A percentile compares a stretch with the other conserved stretches of the same genome.
These are phyloP conservation scores for Diarsia dahlii DNA, from an alignment of 2,888 invertebrate genomes.

Conservation along the genomic window DNA sequence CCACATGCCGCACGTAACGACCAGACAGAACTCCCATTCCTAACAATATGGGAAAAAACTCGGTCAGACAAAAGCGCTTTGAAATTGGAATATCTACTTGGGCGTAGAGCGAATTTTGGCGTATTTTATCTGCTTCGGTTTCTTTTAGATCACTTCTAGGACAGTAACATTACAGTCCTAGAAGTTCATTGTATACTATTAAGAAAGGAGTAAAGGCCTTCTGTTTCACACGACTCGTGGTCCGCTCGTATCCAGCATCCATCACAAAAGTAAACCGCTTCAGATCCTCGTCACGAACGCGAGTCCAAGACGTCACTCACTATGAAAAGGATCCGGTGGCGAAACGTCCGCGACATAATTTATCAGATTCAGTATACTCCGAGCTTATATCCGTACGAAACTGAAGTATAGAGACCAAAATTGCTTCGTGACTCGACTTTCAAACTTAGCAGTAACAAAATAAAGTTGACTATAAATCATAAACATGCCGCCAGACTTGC, in stretches of 20 bases:
- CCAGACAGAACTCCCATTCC: slow-evolving; percentile 33
- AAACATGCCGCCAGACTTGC: slow-evolving; percentile 34
- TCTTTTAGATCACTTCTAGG: background rate
- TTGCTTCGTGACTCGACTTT: slow-evolving; percentile 44
- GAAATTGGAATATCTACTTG: background rate
- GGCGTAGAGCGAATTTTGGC: background rate
- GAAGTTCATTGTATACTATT: background rate
- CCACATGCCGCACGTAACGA: slow-evolving; percentile 58
- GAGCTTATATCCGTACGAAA: slow-evolving; percentile 29
- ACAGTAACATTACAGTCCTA: background rate
- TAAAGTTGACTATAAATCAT: slow-evolving; percentile 41
- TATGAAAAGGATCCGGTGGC: slow-evolving; percentile 44
- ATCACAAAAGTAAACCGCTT: slow-evolving; percentile 55
- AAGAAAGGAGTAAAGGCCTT: background rate
- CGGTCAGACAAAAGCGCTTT: background rate
- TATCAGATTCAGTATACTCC: slow-evolving; percentile 40
- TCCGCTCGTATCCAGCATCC: slow-evolving; percentile 12
- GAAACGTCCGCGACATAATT: slow-evolving; percentile 52
- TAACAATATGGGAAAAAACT: slow-evolving; percentile 9
- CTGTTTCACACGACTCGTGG: background rate
- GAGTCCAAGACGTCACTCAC: slow-evolving; percentile 50
- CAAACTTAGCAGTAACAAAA: slow-evolving; percentile 44
- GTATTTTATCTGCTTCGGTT: background rate
- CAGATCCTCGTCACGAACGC: slow-evolving; percentile 56
- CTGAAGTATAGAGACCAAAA: slow-evolving; percentile 16